Evolutionary conservation across 2,797 vertebrate species (phyloP).

Genomic region (Loris lydekkerianus): DNA sequence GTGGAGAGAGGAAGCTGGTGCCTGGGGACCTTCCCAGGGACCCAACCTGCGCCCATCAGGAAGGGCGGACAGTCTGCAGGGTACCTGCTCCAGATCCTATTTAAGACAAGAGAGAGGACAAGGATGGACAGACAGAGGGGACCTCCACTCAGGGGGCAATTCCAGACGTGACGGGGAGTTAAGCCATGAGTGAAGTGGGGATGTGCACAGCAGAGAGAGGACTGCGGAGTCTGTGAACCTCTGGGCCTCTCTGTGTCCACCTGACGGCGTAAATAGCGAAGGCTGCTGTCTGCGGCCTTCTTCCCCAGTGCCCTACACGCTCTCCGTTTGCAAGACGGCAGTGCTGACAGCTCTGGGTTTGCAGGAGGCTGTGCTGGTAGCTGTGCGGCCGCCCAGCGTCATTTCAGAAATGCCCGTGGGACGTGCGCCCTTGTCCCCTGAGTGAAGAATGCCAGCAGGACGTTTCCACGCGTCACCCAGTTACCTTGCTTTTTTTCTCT

Average conservation of each 20-base stretch:
- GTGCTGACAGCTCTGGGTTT: too few species aligned
- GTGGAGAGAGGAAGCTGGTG: slow-evolving; percentile 44
- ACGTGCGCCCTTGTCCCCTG: background rate
- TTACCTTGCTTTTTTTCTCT: background rate
- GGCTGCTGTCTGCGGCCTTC: background rate
- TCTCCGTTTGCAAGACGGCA: background rate
- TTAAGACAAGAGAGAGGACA: slow-evolving; percentile 89
- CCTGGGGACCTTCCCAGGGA: slow-evolving; percentile 36
- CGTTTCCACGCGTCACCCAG: background rate
- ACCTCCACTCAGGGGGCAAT: slow-evolving; percentile 85
- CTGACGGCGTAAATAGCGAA: background rate
- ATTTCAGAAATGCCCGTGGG: background rate
- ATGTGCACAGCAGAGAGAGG: background rate
- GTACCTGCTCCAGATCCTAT: slow-evolving; percentile 89
- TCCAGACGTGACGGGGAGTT: slow-evolving; percentile 1
- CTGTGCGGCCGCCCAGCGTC: background rate
- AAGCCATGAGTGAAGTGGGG: background rate
- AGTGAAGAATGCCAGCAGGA: background rate
- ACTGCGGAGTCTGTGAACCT: background rate
- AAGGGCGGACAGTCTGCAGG: slow-evolving; percentile 89
- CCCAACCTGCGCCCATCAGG: slow-evolving; percentile 87
- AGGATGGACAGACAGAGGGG: slow-evolving; percentile 88
- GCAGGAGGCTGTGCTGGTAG: too few species aligned
- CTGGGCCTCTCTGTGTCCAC: background rate
- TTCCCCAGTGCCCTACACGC: background rate